These are phyloP conservation scores for Nomada lathburiana DNA, from an alignment of 2,888 invertebrate genomes.

Conservation along the genomic window DNA sequence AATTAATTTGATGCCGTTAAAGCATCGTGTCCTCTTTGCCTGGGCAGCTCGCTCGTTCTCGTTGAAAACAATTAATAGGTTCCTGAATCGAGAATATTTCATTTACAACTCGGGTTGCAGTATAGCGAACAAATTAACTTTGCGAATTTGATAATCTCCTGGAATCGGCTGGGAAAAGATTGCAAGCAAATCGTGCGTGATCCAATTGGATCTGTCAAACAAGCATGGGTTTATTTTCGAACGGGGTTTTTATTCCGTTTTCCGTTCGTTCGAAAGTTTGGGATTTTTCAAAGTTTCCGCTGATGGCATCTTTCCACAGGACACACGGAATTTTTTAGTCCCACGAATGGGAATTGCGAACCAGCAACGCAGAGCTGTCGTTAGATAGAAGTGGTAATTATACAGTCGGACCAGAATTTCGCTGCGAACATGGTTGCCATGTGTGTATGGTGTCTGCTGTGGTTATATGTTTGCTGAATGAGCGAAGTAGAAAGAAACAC, in stretches of 20 bases:
- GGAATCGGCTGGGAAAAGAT: neutral
- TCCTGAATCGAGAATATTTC: too few relatives aligned
- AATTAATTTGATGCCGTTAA: constrained; percentile 48
- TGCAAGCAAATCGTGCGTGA: neutral
- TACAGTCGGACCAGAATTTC: neutral
- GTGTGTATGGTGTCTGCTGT: neutral
- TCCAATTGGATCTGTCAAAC: neutral
- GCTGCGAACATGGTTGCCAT: neutral
- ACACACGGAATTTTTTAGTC: constrained; percentile 11
- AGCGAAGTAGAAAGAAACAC: too few relatives aligned
- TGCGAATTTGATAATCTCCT: too few relatives aligned
- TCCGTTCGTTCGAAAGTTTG: neutral
- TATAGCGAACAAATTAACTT: too few relatives aligned
- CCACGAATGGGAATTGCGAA: neutral
- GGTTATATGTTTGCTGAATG: neutral
- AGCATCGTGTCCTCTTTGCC: constrained; percentile 11
- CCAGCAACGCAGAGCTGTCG: neutral
- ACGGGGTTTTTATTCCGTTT: constrained; percentile 1
- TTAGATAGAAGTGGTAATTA: constrained; percentile 19
- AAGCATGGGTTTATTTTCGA: too few relatives aligned
- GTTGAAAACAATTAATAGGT: neutral
- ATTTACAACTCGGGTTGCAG: too few relatives aligned
- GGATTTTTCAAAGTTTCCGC: neutral
- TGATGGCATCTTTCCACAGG: neutral
- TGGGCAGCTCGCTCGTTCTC: neutral